A percentile compares a stretch with the other conserved stretches of the same genome.
These are phyloP conservation scores for Parasteatoda lunata DNA, from an alignment of 2,888 invertebrate genomes.

Conservation along the genomic window DNA sequence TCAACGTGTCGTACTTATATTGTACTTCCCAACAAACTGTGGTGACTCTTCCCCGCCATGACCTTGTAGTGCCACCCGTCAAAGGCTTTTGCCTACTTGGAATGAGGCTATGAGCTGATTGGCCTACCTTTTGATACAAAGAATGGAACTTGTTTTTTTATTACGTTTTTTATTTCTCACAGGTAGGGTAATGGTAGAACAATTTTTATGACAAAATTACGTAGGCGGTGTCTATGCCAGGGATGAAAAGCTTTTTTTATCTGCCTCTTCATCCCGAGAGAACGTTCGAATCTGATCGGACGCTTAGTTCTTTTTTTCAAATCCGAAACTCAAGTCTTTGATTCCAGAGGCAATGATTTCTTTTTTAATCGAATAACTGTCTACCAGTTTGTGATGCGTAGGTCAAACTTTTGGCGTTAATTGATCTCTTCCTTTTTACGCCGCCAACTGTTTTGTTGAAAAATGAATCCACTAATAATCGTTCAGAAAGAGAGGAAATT, in stretches of 20 bases:
- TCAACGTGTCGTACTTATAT: not conserved
- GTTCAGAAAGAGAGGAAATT: not conserved
- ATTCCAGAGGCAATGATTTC: not conserved
- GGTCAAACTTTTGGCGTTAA: not conserved
- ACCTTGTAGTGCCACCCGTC: constrained; percentile 56
- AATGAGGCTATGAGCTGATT: constrained; percentile 48
- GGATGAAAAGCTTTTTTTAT: constrained; percentile 20
- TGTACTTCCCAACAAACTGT: not conserved
- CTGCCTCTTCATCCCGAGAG: not conserved
- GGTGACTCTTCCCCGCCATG: constrained; percentile 9
- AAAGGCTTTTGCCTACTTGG: constrained; percentile 27
- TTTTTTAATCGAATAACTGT: not conserved
- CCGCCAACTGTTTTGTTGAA: not conserved
- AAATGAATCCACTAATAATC: not conserved
- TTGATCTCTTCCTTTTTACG: not conserved
- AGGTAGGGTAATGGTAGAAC: constrained; percentile 33
- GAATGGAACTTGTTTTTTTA: constrained; percentile 53
- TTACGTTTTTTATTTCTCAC: not conserved
- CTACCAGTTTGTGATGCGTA: not conserved
- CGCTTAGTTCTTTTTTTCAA: not conserved
- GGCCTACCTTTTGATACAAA: constrained; percentile 21
- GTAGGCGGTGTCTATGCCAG: constrained; percentile 18
- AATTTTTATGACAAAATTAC: constrained; percentile 27
- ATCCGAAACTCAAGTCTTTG: not conserved
- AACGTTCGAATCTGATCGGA: constrained; percentile 12